phyloP scores from a whole-genome alignment of 2,113 vertebrate genomes.

The Otolemur garnettii region DNA sequence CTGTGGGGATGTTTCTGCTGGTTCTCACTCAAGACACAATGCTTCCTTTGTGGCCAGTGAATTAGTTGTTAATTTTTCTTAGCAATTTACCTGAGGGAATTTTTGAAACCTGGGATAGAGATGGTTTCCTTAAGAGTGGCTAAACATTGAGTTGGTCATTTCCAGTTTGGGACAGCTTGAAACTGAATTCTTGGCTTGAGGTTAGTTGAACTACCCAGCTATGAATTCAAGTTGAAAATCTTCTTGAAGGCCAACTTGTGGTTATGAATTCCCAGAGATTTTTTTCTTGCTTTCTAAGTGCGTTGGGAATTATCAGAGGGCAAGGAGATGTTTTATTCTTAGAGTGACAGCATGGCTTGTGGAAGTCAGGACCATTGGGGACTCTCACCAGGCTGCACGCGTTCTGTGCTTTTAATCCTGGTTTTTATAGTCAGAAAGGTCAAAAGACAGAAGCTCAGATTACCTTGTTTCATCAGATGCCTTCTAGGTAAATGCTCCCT shows the following conservation, averaged over 20 bases:
- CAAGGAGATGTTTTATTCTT: neutral
- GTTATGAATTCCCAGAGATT: neutral
- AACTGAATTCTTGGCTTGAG: conserved; percentile 8
- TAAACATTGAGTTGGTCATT: conserved; percentile 10
- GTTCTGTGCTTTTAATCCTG: neutral
- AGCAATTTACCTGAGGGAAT: neutral
- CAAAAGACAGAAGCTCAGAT: neutral
- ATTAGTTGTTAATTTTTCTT: neutral
- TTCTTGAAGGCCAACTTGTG: neutral
- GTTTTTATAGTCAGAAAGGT: neutral
- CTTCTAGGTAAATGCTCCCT: neutral
- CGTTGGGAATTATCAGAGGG: neutral
- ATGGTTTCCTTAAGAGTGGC: neutral
- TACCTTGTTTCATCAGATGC: neutral
- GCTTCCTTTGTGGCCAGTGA: neutral
- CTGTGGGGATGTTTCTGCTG: neutral
- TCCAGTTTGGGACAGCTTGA: neutral
- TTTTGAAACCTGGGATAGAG: neutral
- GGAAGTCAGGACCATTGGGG: neutral
- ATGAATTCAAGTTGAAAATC: neutral
- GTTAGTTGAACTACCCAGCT: neutral
- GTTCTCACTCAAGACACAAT: neutral
- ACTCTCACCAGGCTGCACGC: neutral
- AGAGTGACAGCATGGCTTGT: neutral
- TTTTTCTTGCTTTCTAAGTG: neutral